Conservation (phyloP, 1,140 invertebrate genomes). For the Metaphire vulgaris region DNA sequence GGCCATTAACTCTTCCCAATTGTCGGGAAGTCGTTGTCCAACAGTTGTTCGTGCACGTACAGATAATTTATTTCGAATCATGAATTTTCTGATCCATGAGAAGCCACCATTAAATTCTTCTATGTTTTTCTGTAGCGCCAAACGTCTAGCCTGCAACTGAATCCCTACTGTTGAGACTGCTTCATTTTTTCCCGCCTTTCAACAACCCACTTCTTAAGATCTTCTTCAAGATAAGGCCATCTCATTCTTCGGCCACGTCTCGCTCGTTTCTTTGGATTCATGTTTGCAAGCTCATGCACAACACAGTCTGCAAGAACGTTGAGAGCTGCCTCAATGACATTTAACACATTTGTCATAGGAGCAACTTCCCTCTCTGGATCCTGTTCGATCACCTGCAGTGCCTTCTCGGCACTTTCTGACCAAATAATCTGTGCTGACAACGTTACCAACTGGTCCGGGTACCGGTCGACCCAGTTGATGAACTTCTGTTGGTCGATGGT, state of each 20-base stretch:
- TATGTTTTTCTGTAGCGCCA: neutral
- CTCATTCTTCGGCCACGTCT: neutral
- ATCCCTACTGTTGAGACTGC: neutral
- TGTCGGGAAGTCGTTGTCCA: neutral
- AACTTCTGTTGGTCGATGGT: slow-evolving; percentile 73
- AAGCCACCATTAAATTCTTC: neutral
- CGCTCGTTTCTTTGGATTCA: neutral
- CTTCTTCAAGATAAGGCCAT: neutral
- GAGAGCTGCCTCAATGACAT: slow-evolving; percentile 82
- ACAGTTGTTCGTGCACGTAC: neutral
- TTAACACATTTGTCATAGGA: slow-evolving; percentile 69
- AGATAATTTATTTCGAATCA: neutral
- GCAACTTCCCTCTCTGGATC: slow-evolving; percentile 49
- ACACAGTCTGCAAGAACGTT: slow-evolving; percentile 95
- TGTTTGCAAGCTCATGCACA: slow-evolving; percentile 58
- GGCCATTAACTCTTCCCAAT: neutral
- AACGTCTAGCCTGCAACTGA: neutral
- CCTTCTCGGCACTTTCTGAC: slow-evolving; percentile 87
- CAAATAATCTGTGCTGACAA: slow-evolving; percentile 93
- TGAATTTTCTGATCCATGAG: neutral
- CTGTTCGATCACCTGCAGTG: slow-evolving; percentile 49
- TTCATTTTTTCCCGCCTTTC: neutral
- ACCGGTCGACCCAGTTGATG: slow-evolving; percentile 86
- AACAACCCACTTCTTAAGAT: neutral
- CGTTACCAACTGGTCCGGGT: slow-evolving; percentile 95